Percentiles rank a stretch among this genome's conserved stretches.
These are phyloP conservation scores for Camelus dromedarius DNA, from an alignment of 2,113 vertebrate species.

Conservation along the genomic window DNA sequence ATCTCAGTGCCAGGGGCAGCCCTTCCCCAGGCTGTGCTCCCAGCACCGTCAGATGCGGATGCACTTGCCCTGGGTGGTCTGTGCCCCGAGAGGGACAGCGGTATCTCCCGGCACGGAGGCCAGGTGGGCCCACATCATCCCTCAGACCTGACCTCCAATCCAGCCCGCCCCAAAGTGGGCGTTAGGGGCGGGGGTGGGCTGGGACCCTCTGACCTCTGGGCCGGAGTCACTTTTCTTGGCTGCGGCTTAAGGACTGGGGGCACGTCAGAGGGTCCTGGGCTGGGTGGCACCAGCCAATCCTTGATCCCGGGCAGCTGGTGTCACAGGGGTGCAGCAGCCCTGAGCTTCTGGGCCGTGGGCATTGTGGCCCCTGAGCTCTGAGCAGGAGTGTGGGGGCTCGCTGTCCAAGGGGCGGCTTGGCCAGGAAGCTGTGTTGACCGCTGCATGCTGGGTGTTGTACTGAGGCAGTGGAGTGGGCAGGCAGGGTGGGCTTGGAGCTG, in stretches of 20 bases:
- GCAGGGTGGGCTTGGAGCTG: not conserved
- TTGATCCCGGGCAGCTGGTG: accelerated
- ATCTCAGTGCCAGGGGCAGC: not conserved
- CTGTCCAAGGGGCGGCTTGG: accelerated
- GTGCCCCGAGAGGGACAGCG: not conserved
- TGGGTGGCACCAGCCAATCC: not conserved
- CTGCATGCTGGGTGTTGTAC: accelerated
- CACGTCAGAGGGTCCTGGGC: not conserved
- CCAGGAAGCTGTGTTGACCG: too few relatives aligned
- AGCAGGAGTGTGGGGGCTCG: not conserved
- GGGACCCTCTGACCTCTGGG: not conserved
- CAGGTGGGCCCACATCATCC: accelerated
- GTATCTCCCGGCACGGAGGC: accelerated
- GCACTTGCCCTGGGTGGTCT: accelerated
- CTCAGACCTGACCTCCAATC: not conserved
- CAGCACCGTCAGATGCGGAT: accelerated
- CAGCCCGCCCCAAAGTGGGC: accelerated
- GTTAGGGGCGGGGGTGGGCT: accelerated
- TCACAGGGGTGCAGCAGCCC: accelerated
- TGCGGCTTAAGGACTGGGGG: not conserved
- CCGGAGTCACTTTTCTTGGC: accelerated
- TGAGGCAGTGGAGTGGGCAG: accelerated
- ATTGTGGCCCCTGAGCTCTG: not conserved
- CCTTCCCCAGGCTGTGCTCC: accelerated
- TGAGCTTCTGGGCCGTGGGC: not conserved